Percentiles rank a stretch among this genome's conserved stretches.
Conservation (phyloP, 2,113 vertebrate genomes). For the Chaetodon auriga region DNA sequence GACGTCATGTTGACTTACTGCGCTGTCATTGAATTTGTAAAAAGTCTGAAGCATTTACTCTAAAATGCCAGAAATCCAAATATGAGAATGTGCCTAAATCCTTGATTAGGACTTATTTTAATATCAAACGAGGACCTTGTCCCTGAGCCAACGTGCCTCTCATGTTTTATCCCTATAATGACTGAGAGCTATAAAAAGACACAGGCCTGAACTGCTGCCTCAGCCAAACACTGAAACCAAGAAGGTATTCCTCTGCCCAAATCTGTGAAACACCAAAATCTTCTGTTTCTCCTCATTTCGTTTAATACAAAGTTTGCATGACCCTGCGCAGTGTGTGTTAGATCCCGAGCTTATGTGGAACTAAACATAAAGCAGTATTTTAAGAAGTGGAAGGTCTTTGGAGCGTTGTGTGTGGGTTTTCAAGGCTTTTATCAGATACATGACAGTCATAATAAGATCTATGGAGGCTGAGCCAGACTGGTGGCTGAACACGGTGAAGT, state of each 20-base stretch:
- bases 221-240: not conserved
- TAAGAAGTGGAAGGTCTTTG: not conserved
- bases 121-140: constrained; percentile 9
- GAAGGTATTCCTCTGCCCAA: too few relatives aligned
- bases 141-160: constrained; percentile 23
- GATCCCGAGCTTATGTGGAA: constrained; percentile 10
- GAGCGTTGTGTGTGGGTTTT: not conserved
- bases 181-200: constrained; percentile 41
- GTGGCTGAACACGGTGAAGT: constrained; percentile 23
- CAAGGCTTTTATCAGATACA: constrained; percentile 19
- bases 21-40: not conserved
- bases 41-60: constrained; percentile 27
- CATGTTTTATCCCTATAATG: constrained; percentile 23
- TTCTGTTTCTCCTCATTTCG: too few relatives aligned
- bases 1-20: constrained; percentile 6
- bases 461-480: constrained; percentile 10
- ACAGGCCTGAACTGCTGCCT: not conserved
- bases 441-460: constrained; percentile 45
- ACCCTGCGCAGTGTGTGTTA: constrained; percentile 2
- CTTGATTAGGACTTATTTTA: constrained; percentile 37
- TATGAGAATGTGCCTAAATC: not conserved
- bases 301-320: too few relatives aligned
- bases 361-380: constrained; percentile 19
- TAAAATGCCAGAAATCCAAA: constrained; percentile 6
- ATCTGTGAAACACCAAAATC: too few relatives aligned